These are phyloP conservation scores for Hedychridium roseum DNA, from an alignment of 2,888 invertebrate species.

Conservation along the genomic window DNA sequence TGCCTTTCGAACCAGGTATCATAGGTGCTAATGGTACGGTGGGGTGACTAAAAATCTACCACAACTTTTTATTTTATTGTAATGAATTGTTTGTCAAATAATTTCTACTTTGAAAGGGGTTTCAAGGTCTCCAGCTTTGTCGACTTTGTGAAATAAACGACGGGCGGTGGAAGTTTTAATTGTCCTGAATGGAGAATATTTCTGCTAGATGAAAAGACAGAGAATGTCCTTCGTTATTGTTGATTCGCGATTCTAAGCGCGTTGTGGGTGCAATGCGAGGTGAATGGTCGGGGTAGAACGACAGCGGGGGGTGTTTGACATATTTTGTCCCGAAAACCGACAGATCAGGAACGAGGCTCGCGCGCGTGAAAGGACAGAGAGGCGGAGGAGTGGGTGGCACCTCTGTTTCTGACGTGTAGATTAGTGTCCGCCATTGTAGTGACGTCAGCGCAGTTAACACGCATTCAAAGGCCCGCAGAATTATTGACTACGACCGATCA, in stretches of 20 bases:
- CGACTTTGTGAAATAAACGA: no score
- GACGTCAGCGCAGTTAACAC: constrained; percentile 62
- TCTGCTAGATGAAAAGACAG: no score
- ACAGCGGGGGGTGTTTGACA: constrained; percentile 55
- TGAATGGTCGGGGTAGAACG: constrained; percentile 7
- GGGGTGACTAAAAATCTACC: no score
- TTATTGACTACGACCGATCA: constrained; percentile 37
- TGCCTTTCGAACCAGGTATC: constrained; percentile 41
- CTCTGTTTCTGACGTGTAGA: constrained; percentile 63
- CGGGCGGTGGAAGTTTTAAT: no score
- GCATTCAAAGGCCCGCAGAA: constrained; percentile 54
- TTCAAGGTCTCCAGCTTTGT: no score
- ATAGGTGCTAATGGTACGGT: constrained; percentile 45
- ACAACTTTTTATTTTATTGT: no score
- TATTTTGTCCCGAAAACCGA: constrained; percentile 61
- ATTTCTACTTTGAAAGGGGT: no score
- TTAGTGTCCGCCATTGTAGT: constrained; percentile 64
- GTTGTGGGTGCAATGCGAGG: background rate
- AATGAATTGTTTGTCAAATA: no score
- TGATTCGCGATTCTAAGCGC: no score
- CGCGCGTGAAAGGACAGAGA: constrained; percentile 22
- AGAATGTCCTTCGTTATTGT: no score
- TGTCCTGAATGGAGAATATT: no score
- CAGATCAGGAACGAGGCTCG: constrained; percentile 56
- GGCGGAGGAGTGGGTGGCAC: constrained; percentile 41